phyloP scores from a whole-genome alignment of 2,888 invertebrate genomes.

The Melieria crassipennis region DNA sequence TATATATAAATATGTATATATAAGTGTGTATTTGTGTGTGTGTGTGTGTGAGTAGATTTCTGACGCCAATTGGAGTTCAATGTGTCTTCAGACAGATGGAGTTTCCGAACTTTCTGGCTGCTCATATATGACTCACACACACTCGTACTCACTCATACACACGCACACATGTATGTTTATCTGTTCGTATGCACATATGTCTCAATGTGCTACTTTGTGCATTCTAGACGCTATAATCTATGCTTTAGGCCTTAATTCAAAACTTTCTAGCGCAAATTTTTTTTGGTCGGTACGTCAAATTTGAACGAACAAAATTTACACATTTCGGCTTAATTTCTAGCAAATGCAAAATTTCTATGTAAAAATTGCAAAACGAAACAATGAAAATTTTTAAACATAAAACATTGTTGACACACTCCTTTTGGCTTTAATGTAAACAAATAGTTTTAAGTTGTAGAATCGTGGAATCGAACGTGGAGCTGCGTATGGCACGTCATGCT shows the following conservation, averaged over 20 bases:
- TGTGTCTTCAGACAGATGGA: no score
- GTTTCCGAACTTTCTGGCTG: no score
- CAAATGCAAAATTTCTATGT: slow-evolving; percentile 15
- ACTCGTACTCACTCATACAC: no score
- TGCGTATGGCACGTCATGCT: slow-evolving; percentile 55
- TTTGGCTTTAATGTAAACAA: slow-evolving; percentile 54
- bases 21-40: no score
- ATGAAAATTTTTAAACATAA: slow-evolving; percentile 35
- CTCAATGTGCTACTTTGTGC: no score
- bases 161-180: no score
- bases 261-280: background rate
- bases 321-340: slow-evolving; percentile 16
- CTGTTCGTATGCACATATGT: no score
- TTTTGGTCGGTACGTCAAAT: background rate
- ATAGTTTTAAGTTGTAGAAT: slow-evolving; percentile 52
- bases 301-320: slow-evolving; percentile 47
- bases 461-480: slow-evolving; percentile 26
- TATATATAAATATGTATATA: no score
- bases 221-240: background rate
- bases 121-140: no score
- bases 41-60: no score
- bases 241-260: slow-evolving; percentile 54
- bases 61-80: no score
- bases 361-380: slow-evolving; percentile 28
- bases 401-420: slow-evolving; percentile 44